Conservation (phyloP, 2,797 vertebrate genomes). For the Pitangus sulphuratus region DNA sequence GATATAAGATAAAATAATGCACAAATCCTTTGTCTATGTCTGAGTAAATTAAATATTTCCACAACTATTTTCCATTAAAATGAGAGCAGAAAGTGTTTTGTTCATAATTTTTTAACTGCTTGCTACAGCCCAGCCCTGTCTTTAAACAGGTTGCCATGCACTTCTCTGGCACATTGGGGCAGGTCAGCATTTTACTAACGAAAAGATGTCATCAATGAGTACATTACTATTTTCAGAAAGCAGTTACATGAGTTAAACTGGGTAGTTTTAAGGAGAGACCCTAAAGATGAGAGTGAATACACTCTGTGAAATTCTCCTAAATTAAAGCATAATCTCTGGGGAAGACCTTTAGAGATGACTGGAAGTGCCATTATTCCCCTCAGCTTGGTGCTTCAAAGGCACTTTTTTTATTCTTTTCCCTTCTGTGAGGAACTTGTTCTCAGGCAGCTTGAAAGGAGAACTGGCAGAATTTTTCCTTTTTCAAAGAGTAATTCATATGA, state of each 20-base stretch:
- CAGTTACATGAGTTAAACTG: neutral
- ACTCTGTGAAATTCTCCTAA: slow-evolving; percentile 28
- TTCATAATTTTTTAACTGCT: neutral
- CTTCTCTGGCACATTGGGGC: fast-evolving
- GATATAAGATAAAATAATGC: neutral
- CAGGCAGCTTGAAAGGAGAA: slow-evolving; percentile 26
- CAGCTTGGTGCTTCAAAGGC: slow-evolving; percentile 62
- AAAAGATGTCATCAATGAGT: neutral
- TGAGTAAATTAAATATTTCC: neutral
- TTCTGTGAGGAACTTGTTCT: slow-evolving; percentile 30
- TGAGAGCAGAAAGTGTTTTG: neutral
- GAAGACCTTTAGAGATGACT: slow-evolving; percentile 41
- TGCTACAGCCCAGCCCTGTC: neutral
- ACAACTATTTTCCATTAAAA: neutral
- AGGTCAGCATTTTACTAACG: neutral
- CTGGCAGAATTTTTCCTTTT: neutral
- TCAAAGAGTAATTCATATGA: neutral
- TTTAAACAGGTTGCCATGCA: neutral
- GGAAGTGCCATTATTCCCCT: slow-evolving; percentile 56
- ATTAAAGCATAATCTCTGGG: slow-evolving; percentile 49
- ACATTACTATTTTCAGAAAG: fast-evolving
- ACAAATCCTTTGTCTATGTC: neutral
- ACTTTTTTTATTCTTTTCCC: neutral
- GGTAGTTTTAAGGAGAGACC: neutral
- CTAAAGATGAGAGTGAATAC: neutral